Conservation (phyloP, 2,113 vertebrate genomes). For the Austrofundulus limnaeus region DNA sequence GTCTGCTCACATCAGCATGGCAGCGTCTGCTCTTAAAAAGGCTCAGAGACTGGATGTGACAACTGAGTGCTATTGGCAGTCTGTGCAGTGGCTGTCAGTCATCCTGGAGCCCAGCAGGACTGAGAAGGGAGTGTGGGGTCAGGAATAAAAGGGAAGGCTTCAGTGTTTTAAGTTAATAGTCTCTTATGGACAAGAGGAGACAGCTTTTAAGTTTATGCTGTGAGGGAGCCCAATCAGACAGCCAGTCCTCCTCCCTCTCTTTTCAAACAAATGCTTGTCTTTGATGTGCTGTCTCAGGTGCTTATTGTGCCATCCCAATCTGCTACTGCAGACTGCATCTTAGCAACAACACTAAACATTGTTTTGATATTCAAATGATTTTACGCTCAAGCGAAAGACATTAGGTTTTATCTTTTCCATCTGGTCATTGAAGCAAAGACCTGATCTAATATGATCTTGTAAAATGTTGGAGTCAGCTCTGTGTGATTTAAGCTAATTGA, state of each 20-base stretch:
- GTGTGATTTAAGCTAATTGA: too few relatives aligned
- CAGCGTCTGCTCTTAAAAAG: slow-evolving; percentile 62
- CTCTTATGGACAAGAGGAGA: slow-evolving; percentile 76
- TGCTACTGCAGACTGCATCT: not conserved
- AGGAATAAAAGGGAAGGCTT: slow-evolving; percentile 28
- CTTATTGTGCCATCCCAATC: slow-evolving; percentile 15
- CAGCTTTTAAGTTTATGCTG: slow-evolving; percentile 64
- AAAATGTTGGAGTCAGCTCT: too few relatives aligned
- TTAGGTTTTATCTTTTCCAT: not conserved
- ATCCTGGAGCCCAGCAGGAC: slow-evolving; percentile 68
- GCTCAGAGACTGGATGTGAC: slow-evolving; percentile 72
- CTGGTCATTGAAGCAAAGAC: not conserved
- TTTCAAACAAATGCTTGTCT: slow-evolving; percentile 32
- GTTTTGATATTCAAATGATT: not conserved
- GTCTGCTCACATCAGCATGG: slow-evolving; percentile 72
- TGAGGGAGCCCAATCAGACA: slow-evolving; percentile 8
- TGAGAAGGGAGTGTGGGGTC: not conserved
- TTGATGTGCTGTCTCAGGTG: slow-evolving; percentile 64
- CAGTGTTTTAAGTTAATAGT: slow-evolving; percentile 59
- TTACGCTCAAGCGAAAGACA: not conserved
- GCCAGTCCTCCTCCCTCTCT: slow-evolving; percentile 8
- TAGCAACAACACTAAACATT: not conserved
- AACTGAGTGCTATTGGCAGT: slow-evolving; percentile 74
- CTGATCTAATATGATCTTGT: too few relatives aligned
- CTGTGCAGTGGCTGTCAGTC: slow-evolving; percentile 64